Conservation (phyloP, 2,113 vertebrate species). For the Tringa solitaria region DNA sequence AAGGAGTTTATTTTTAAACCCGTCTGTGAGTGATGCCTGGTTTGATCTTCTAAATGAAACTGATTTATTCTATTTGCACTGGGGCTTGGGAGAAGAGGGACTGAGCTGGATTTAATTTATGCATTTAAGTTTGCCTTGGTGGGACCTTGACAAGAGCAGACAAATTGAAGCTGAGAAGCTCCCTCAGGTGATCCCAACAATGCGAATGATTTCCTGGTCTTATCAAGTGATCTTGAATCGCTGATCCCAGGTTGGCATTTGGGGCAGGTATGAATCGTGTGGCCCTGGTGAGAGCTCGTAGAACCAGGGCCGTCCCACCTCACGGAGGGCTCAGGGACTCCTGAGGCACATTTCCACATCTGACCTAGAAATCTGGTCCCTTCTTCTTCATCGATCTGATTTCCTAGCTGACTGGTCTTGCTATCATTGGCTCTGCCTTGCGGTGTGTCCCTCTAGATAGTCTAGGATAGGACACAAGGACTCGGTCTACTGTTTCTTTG, state of each 20-base stretch:
- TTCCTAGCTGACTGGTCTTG: not conserved
- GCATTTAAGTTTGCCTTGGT: not conserved
- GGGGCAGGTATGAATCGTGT: not conserved
- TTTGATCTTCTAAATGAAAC: slow-evolving; percentile 32
- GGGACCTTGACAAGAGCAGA: not conserved
- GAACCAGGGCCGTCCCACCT: not conserved
- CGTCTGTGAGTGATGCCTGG: not conserved
- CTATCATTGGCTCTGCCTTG: not conserved
- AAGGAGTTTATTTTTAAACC: slow-evolving; percentile 33
- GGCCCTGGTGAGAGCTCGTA: not conserved
- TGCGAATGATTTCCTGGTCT: not conserved
- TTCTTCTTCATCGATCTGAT: not conserved
- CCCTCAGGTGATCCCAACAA: not conserved
- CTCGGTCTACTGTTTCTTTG: not conserved
- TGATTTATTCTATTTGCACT: slow-evolving; percentile 19
- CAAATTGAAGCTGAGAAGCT: not conserved
- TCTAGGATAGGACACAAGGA: not conserved
- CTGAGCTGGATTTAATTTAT: not conserved
- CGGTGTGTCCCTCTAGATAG: fast-evolving
- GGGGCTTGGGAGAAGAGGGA: not conserved
- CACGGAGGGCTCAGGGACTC: fast-evolving
- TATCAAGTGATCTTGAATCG: fast-evolving
- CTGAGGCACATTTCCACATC: not conserved
- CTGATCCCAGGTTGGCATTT: not conserved
- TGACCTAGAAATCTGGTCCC: not conserved